Evolutionary conservation across 2,113 vertebrate genomes (phyloP).

Genomic region (Trematomus loennbergii): DNA sequence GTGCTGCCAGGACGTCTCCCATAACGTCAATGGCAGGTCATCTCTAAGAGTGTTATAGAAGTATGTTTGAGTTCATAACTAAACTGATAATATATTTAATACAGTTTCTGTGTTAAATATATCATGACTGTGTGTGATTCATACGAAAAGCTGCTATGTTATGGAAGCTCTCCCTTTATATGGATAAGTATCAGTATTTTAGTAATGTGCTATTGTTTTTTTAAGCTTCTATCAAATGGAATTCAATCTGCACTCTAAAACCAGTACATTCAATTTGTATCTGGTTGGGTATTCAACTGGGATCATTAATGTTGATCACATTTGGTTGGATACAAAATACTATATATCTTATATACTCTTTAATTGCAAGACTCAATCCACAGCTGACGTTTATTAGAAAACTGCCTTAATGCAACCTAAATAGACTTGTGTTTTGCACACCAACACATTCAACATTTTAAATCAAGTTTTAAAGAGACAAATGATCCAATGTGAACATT

Average conservation of each 20-base stretch:
- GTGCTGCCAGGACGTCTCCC: constrained; percentile 29
- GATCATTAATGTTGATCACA: background rate
- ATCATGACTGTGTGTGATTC: too few species aligned
- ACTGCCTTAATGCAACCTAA: background rate
- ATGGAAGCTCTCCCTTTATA: background rate
- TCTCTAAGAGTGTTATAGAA: constrained; percentile 6
- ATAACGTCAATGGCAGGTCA: constrained; percentile 17
- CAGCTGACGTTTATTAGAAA: background rate
- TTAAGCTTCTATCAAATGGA: background rate
- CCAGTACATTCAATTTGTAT: background rate
- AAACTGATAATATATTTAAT: background rate
- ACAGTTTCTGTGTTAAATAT: background rate
- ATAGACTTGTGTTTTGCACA: background rate
- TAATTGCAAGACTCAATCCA: background rate
- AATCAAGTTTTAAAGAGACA: background rate
- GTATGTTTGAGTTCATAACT: constrained; percentile 31
- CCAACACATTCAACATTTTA: background rate
- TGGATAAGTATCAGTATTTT: constrained; percentile 8
- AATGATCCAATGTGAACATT: background rate
- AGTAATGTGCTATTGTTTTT: background rate
- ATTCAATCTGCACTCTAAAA: background rate
- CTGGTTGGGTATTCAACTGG: background rate
- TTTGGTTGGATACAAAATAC: constrained; percentile 3
- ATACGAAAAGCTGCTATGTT: background rate
- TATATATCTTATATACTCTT: background rate